A percentile compares a stretch with the other conserved stretches of the same genome.
phyloP scores from a whole-genome alignment of 1,140 invertebrate species.

The Papilio polytes region DNA sequence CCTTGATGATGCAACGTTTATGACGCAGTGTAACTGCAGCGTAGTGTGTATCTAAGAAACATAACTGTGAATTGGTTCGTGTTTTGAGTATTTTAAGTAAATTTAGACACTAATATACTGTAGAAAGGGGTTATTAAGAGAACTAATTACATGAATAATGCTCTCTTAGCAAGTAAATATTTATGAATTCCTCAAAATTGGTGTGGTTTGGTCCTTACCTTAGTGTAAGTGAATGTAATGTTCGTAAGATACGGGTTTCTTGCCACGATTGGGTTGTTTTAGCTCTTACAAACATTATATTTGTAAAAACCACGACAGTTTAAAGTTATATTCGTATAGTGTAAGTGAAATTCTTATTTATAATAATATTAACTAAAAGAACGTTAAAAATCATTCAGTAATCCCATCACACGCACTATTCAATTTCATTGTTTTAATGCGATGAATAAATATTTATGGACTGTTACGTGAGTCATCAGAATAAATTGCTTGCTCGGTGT shows the following conservation, averaged over 20 bases:
- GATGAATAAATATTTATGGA: constrained; percentile 39
- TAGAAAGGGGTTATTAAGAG: no score
- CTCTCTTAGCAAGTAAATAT: no score
- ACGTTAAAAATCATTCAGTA: constrained; percentile 3
- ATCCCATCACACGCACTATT: constrained; percentile 35
- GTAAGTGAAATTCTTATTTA: not conserved
- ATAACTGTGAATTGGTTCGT: not conserved
- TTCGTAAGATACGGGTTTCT: no score
- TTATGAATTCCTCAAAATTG: no score
- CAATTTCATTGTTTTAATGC: constrained; percentile 40
- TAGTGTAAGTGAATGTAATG: not conserved
- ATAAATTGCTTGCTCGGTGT: constrained; percentile 59
- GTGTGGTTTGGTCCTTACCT: no score
- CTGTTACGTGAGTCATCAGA: constrained; percentile 63
- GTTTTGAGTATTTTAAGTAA: no score
- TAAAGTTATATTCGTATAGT: no score
- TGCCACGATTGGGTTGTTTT: no score
- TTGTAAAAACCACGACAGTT: no score
- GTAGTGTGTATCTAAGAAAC: not conserved
- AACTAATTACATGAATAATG: no score
- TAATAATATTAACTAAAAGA: not conserved
- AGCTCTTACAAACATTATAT: no score
- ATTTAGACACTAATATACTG: no score
- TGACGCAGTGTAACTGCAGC: not conserved
- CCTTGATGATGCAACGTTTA: constrained; percentile 6